Evolutionary conservation across 2,888 invertebrate genomes (phyloP).

Genomic region (Syrphus vitripennis): DNA sequence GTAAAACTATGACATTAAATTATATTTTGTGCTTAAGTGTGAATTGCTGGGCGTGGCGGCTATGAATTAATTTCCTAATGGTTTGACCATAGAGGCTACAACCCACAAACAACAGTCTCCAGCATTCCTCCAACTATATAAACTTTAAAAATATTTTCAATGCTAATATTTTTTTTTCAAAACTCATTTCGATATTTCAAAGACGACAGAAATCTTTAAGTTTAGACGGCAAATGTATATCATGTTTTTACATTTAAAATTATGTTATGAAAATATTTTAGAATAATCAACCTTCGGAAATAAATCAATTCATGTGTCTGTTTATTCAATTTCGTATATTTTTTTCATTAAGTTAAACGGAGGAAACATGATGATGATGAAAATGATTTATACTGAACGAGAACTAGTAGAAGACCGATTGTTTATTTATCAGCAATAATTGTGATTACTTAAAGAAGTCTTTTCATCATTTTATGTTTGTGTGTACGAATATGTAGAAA

Average conservation of each 20-base stretch:
- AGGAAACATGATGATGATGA: neutral
- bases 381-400: constrained; percentile 15
- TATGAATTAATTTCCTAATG: no score
- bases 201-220: neutral
- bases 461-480: constrained; percentile 15
- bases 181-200: neutral
- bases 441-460: constrained; percentile 21
- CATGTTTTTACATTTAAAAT: constrained; percentile 28
- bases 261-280: constrained; percentile 15
- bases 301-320: constrained; percentile 36
- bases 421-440: constrained; percentile 40
- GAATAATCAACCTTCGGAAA: constrained; percentile 19
- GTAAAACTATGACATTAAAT: no score
- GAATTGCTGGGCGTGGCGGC: no score
- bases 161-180: neutral
- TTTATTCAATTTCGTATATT: constrained; percentile 16
- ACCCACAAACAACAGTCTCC: no score
- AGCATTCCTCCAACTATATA: neutral
- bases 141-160: neutral
- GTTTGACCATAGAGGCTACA: no score
- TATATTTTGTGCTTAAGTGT: no score
- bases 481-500: neutral
- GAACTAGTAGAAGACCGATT: neutral
- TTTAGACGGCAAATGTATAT: neutral
- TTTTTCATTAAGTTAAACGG: neutral